phyloP scores from a whole-genome alignment of 2,113 vertebrate species.

The Peromyscus leucopus region DNA sequence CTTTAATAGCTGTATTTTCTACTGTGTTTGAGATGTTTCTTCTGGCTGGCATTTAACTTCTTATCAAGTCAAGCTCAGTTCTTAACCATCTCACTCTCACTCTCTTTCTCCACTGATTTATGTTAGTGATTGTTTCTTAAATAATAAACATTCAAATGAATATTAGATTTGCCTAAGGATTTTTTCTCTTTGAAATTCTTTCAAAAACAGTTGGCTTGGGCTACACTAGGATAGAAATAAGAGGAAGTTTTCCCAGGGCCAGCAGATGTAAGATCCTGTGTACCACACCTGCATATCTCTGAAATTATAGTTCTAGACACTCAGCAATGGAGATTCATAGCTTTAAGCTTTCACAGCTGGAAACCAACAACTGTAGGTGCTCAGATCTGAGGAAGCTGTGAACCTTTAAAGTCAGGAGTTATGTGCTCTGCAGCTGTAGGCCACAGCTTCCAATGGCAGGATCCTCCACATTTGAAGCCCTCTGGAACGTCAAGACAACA shows the following conservation, averaged over 20 bases:
- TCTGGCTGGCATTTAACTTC: background rate
- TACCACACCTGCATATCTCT: background rate
- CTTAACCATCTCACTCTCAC: background rate
- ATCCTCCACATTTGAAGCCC: background rate
- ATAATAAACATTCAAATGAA: background rate
- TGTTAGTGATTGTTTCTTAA: background rate
- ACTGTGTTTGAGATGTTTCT: background rate
- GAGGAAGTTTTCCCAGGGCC: background rate
- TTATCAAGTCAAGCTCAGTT: background rate
- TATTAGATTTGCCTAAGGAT: background rate
- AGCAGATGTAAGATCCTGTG: background rate
- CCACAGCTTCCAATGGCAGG: background rate
- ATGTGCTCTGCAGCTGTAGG: background rate
- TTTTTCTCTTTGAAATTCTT: background rate
- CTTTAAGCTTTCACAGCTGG: no score
- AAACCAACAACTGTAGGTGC: background rate
- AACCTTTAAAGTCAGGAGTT: background rate
- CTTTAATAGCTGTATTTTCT: background rate
- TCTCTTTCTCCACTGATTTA: background rate
- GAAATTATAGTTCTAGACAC: background rate
- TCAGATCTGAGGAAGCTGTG: background rate
- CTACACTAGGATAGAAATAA: background rate
- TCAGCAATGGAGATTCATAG: background rate
- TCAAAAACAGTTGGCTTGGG: background rate
- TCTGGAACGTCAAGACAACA: background rate